A percentile compares a stretch with the other conserved stretches of the same genome.
These are phyloP conservation scores for Drosophila kambysellisi DNA, from an alignment of 2,888 invertebrate genomes.

Conservation along the genomic window DNA sequence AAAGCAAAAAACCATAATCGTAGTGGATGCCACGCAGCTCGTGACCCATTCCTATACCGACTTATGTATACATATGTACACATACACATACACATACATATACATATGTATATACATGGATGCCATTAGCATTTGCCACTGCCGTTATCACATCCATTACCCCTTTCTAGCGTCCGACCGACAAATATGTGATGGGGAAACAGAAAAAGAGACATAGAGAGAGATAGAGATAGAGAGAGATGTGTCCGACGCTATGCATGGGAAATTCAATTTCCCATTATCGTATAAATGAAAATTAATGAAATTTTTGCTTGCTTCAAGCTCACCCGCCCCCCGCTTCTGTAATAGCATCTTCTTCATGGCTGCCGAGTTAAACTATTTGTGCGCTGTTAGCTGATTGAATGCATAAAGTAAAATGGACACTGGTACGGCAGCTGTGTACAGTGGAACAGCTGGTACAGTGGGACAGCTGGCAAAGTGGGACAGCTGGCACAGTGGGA, in stretches of 20 bases:
- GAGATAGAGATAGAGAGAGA: neutral
- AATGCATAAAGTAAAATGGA: conserved; percentile 54
- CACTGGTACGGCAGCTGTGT: neutral
- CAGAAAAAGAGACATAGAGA: neutral
- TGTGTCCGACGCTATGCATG: conserved; percentile 51
- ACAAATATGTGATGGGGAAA: neutral
- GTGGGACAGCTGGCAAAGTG: neutral
- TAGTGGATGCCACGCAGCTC: conserved; percentile 28
- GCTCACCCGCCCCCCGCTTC: conserved; percentile 35
- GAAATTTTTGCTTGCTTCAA: conserved; percentile 54
- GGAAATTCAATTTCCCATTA: conserved; percentile 74
- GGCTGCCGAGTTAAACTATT: conserved; percentile 38
- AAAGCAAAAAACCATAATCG: conserved; percentile 46
- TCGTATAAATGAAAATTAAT: conserved; percentile 75
- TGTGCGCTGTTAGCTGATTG: conserved; percentile 63
- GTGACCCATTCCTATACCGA: conserved; percentile 5
- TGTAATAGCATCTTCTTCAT: conserved; percentile 32
- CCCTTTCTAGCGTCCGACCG: conserved; percentile 43
- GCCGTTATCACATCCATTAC: conserved; percentile 59
- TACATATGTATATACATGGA: neutral
- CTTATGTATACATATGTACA: neutral
- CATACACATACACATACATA: neutral
- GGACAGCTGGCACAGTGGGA: neutral
- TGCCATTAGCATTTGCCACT: conserved; percentile 69
- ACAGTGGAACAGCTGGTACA: neutral